These are phyloP conservation scores for Cavia aperea DNA, from an alignment of 2,113 vertebrate species.

Conservation along the genomic window DNA sequence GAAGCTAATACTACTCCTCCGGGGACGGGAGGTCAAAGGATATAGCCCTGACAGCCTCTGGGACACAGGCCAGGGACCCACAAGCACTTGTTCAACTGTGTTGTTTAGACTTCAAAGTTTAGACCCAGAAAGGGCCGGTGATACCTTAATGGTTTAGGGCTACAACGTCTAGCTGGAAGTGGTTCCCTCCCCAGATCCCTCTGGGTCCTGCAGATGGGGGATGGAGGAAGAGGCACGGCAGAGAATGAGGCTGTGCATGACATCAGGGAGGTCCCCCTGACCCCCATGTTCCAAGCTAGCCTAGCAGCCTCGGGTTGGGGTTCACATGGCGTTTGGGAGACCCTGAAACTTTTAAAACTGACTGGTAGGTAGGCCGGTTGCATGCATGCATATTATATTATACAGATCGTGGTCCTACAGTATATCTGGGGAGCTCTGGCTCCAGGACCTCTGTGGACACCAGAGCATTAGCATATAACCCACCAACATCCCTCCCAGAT, in stretches of 20 bases:
- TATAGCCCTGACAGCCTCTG: rapidly evolving
- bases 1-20: neutral
- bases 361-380: neutral
- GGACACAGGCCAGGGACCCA: neutral
- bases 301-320: neutral
- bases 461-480: neutral
- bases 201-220: neutral
- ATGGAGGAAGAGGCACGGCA: neutral
- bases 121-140: neutral
- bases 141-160: no score
- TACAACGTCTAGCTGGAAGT: rapidly evolving
- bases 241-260: neutral
- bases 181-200: no score
- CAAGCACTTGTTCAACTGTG: neutral
- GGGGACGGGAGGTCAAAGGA: neutral
- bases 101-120: neutral
- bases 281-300: neutral
- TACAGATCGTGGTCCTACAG: rapidly evolving
- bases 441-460: neutral
- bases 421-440: no score
- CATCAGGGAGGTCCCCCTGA: neutral
- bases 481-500: rapidly evolving
- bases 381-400: rapidly evolving
- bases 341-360: neutral
- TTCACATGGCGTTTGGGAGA: neutral